Evolutionary conservation across 35 echinoderm and acorn worm genomes (phyloP), one percentile per base, ranked within the genome.

Genomic region (Diadema setosum): DNA sequence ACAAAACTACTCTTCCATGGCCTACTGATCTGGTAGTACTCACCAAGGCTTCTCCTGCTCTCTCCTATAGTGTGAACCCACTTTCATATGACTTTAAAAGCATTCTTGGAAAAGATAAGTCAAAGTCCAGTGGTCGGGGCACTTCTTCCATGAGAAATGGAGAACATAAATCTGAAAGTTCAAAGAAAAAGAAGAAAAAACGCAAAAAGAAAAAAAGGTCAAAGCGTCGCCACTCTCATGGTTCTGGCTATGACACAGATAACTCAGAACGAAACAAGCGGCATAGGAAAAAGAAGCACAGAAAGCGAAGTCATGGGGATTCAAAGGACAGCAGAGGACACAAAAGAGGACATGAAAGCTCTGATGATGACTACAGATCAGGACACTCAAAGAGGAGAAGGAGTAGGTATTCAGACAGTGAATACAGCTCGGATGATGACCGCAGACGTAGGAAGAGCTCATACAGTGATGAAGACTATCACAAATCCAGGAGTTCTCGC

Each of bases 341-440:
- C 4, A 85, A 78, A 50, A 73, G 69, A 39, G 45, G 40, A n/a
- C 73, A 82, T 65, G 82, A 86, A 0, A 76, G 60, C 27, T 91
- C 89, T 49, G 90, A 96, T 81, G 90, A 95, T 45, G 83, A 87
- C n/a, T 56, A 86, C 70, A 82, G 43, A 90, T 45, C 36, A 11
- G 52, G 88, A 41, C 89, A 73, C 49, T 90, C 87, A n/a, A 92
- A 85, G 63, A 82, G 81, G 26, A 90, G 56, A 65, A 82, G 43
- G 20, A 90, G 88, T 45, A 58, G 81, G 24, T 81, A 83, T 55
- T 83, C 85, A 58, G 85, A 65, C 30, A 87, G 80, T 84, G 94
- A 96, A 41, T 76, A 96, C 82, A 92, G 89, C 55, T 91, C 86
- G 84, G 86, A 96, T 78, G 91, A 87, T 42, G 94, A 92, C 81